These are phyloP conservation scores for Bicyclus anynana DNA, from an alignment of 1,140 invertebrate genomes.

Conservation along the genomic window DNA sequence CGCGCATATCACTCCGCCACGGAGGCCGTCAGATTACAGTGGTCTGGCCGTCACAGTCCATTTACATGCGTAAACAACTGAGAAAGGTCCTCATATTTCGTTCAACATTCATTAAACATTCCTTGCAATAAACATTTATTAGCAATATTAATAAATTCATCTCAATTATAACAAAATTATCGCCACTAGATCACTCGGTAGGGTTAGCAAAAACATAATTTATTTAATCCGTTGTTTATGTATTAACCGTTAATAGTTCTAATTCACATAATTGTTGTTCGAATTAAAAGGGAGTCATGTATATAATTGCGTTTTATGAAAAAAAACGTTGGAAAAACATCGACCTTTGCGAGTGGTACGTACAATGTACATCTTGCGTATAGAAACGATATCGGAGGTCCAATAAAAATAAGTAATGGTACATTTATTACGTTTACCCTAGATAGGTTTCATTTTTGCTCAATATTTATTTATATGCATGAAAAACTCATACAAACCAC, in stretches of 20 bases:
- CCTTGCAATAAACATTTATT: background rate
- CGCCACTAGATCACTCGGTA: background rate
- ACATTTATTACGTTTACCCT: constrained; percentile 24
- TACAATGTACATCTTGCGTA: constrained; percentile 19
- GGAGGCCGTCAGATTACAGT: too few relatives aligned
- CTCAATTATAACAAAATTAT: constrained; percentile 4
- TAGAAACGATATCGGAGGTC: constrained; percentile 16
- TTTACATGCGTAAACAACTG: too few relatives aligned
- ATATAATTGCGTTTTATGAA: constrained; percentile 39
- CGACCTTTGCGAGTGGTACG: constrained; percentile 34
- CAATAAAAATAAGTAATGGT: constrained; percentile 27
- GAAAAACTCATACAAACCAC: background rate
- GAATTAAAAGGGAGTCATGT: constrained; percentile 27
- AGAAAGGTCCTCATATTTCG: too few relatives aligned
- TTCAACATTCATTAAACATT: too few relatives aligned
- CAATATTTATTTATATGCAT: background rate
- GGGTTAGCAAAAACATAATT: constrained; percentile 21
- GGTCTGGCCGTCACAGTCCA: too few relatives aligned
- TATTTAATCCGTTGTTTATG: constrained; percentile 39
- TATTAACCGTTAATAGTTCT: constrained; percentile 42
- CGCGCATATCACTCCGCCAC: too few relatives aligned
- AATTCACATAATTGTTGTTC: constrained; percentile 49
- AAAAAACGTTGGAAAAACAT: constrained; percentile 24
- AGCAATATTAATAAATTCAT: too few relatives aligned
- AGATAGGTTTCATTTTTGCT: constrained; percentile 21